These are phyloP conservation scores for Zosterops borbonicus DNA, from an alignment of 2,113 vertebrate species.

Conservation along the genomic window DNA sequence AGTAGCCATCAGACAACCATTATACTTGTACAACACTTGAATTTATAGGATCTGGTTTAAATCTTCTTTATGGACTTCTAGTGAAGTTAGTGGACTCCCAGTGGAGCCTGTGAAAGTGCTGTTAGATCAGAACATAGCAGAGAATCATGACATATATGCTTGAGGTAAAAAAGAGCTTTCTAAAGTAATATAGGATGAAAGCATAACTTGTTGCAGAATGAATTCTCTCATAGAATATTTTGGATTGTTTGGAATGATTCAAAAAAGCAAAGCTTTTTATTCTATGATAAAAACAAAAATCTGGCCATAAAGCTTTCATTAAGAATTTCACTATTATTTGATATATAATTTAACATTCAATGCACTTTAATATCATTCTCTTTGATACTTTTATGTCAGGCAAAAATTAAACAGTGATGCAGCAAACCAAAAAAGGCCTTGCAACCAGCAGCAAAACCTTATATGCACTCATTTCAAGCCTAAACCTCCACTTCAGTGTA, in stretches of 20 bases:
- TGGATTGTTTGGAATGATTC: background rate
- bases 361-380: background rate
- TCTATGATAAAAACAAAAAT: background rate
- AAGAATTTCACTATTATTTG: background rate
- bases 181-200: background rate
- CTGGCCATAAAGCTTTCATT: background rate
- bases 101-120: background rate
- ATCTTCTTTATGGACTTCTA: constrained; percentile 23
- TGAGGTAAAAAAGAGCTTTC: background rate
- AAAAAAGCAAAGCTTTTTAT: background rate
- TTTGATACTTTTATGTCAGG: background rate
- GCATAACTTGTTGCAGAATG: background rate
- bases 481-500: background rate
- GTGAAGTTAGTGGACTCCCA: background rate
- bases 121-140: background rate
- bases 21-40: background rate
- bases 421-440: background rate
- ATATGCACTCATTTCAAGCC: background rate
- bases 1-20: constrained; percentile 6
- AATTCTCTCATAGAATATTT: background rate
- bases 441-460: background rate
- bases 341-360: background rate
- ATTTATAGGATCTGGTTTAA: constrained; percentile 41
- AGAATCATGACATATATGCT: background rate
- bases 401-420: background rate